Evolutionary conservation across 2,113 vertebrate species (phyloP).

Genomic region (Rhizomys pruinosus): DNA sequence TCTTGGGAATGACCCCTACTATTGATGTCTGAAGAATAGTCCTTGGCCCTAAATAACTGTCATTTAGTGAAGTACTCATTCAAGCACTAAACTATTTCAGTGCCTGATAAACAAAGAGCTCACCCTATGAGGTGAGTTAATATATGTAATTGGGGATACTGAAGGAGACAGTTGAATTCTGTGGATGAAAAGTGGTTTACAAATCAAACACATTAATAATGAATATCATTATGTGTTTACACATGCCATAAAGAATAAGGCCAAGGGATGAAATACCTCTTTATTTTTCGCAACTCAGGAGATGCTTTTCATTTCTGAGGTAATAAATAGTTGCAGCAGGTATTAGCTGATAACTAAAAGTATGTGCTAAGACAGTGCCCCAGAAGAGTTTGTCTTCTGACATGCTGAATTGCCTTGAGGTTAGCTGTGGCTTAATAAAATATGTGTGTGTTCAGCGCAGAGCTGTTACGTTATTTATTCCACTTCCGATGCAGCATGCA

Average conservation of each 20-base stretch:
- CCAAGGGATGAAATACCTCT: constrained; percentile 6
- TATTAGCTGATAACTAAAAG: constrained; percentile 55
- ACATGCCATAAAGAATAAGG: not conserved
- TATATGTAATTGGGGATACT: constrained; percentile 44
- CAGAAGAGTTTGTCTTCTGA: constrained; percentile 63
- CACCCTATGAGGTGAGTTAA: constrained; percentile 29
- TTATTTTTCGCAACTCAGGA: not conserved
- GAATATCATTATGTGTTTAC: constrained; percentile 1
- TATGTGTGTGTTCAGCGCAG: constrained; percentile 50
- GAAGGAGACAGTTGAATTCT: not conserved
- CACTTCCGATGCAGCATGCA: constrained; percentile 79
- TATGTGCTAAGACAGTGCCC: not conserved
- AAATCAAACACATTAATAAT: constrained; percentile 54
- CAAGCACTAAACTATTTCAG: not conserved
- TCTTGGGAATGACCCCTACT: not conserved
- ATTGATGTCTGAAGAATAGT: not conserved
- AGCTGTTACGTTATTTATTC: constrained; percentile 83
- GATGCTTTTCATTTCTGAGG: constrained; percentile 23
- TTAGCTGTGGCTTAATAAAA: constrained; percentile 76
- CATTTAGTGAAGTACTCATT: constrained; percentile 18
- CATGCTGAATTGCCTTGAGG: constrained; percentile 4
- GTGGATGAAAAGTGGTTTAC: constrained; percentile 29
- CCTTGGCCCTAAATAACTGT: constrained; percentile 24
- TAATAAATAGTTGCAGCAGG: constrained; percentile 44
- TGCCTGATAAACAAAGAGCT: not conserved